Evolutionary conservation across 2,113 vertebrate genomes (phyloP), one percentile per base, ranked within the genome.

Genomic region (Chaetura pelagica): DNA sequence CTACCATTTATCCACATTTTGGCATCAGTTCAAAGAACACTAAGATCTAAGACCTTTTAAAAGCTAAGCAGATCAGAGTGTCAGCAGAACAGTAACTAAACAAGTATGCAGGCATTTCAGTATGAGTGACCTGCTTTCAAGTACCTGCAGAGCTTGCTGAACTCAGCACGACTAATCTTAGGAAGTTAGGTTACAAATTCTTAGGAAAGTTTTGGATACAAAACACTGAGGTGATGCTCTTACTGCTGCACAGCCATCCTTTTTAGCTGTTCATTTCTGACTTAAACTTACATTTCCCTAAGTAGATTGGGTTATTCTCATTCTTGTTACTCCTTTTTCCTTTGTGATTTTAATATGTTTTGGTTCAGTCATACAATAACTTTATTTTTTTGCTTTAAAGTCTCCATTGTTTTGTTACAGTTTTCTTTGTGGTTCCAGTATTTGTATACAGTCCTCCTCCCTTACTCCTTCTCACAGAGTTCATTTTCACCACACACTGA

Each of bases 51-150:
- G 44, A 17, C 16, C 20, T 55, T 72, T 55, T n/a, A 27, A 57
- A 78, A 89, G 48, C 72, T 51, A 84, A 61, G 64, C 23, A 63
- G 69, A 80, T 27, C 49, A n/a, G 38, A 80, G 66, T 59, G 18
- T 44, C 61, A 32, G 29, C 0, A 2, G 73, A 71, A 46, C 35
- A 74, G 51, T 23, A 48, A 15, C 54, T 32, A 42, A 77, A 76
- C 15, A 30, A 2, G 3, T 2, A 26, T 0, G 0, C 26, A 67
- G 68, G 16, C 51, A 19, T 48, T 81, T 58, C 64, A 48, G 1
- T 15, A 14, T 23, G 32, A 59, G 51, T 51, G 59, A 88, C 27
- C 30, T 74, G 46, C 55, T 63, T 79, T 51, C 58, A 32, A 26
- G 32, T 15, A 68, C 15, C 29, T 52, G 57, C 11, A 29, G 42